These are phyloP conservation scores for Lucifuga dentata DNA, from an alignment of 2,113 vertebrate genomes.

Conservation along the genomic window DNA sequence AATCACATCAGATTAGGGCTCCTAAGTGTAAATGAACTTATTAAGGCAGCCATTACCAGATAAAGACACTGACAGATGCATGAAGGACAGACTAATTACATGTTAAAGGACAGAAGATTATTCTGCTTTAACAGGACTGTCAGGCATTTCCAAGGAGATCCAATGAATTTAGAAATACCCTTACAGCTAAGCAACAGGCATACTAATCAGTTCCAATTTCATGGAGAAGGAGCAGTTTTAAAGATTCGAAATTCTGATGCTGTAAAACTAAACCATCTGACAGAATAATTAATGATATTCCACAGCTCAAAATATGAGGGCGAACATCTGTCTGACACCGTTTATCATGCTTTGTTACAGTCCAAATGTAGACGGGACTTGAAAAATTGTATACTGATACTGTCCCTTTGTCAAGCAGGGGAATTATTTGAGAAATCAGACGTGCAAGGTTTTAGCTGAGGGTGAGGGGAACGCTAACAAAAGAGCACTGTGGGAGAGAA, in stretches of 20 bases:
- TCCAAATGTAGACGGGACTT: not conserved
- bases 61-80: not conserved
- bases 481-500: slow-evolving; percentile 52
- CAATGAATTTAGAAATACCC: slow-evolving; percentile 2
- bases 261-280: not conserved
- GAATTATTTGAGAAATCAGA: not conserved
- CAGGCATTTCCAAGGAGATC: slow-evolving; percentile 33
- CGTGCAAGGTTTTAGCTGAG: slow-evolving; percentile 20
- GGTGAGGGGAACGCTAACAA: slow-evolving; percentile 32
- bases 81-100: slow-evolving; percentile 39
- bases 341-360: not conserved
- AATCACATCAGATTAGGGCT: not conserved
- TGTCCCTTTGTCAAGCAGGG: not conserved
- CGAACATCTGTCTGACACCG: not conserved
- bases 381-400: not conserved
- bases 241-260: not conserved
- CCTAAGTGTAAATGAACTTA: slow-evolving; percentile 1
- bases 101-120: slow-evolving; percentile 18
- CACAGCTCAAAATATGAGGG: not conserved
- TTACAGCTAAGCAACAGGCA: slow-evolving; percentile 4
- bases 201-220: not conserved
- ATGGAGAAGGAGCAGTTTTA: not conserved
- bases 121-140: slow-evolving; percentile 15
- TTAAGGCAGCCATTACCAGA: not conserved
- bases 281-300: not conserved